phyloP scores from a whole-genome alignment of 2,888 invertebrate genomes.

The Acleris literana region DNA sequence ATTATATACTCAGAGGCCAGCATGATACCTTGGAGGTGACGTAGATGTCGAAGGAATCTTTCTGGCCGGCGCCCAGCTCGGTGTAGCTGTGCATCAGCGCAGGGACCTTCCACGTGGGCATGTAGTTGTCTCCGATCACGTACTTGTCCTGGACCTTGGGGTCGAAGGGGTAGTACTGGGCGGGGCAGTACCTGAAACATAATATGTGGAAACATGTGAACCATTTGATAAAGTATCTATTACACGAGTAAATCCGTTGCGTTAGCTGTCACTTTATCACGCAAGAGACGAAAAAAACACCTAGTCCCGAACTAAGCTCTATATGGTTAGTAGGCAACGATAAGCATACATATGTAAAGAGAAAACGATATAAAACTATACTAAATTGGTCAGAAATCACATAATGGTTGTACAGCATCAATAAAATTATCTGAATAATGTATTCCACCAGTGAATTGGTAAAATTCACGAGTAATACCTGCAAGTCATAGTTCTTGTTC shows the following conservation, averaged over 20 bases:
- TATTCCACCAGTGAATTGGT: neutral
- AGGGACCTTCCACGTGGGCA: conserved; percentile 96
- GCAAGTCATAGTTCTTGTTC: too few relatives aligned
- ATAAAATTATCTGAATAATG: neutral
- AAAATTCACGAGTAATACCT: neutral
- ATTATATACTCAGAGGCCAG: too few relatives aligned
- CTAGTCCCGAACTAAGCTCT: too few relatives aligned
- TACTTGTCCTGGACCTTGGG: conserved; percentile 91
- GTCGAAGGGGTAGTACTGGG: conserved; percentile 96
- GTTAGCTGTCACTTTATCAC: too few relatives aligned
- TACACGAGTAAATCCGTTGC: too few relatives aligned
- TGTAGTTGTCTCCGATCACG: conserved; percentile 96
- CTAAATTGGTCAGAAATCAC: too few relatives aligned
- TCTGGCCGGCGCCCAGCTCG: conserved; percentile 91
- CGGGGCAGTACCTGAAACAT: conserved; percentile 90
- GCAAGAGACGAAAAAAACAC: too few relatives aligned
- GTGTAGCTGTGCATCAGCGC: conserved; percentile 88
- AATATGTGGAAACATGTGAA: neutral
- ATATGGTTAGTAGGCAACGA: too few relatives aligned
- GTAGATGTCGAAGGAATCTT: conserved; percentile 92
- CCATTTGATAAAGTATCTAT: neutral
- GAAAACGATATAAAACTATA: too few relatives aligned
- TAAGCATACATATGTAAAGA: too few relatives aligned
- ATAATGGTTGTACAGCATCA: too few relatives aligned
- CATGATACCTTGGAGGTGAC: conserved; percentile 75